Evolutionary conservation across 2,888 invertebrate species (phyloP).

Genomic region (Acleris sparsana): DNA sequence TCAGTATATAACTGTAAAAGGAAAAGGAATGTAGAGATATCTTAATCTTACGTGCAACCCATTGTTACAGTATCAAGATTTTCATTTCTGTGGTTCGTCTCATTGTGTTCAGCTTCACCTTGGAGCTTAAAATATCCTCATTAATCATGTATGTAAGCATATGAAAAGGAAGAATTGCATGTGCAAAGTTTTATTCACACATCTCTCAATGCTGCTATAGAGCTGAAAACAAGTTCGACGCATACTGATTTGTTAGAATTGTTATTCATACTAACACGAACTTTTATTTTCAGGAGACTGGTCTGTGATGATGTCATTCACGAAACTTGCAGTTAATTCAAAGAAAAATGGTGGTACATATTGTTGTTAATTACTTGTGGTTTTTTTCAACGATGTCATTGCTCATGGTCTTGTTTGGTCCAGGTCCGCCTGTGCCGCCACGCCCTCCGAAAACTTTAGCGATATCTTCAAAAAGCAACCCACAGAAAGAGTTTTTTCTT

Average conservation of each 20-base stretch:
- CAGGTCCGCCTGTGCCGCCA: constrained; percentile 85
- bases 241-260: constrained; percentile 3
- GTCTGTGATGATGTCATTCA: constrained; percentile 65
- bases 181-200: constrained; percentile 29
- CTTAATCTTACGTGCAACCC: not conserved
- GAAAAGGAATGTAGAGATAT: not conserved
- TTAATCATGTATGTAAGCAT: constrained; percentile 17
- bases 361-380: constrained; percentile 46
- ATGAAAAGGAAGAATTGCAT: constrained; percentile 24
- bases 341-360: constrained; percentile 51
- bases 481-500: constrained; percentile 54
- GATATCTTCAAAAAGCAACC: constrained; percentile 13
- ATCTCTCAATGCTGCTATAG: not conserved
- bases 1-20: too few species aligned
- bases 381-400: too few species aligned
- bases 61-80: not conserved
- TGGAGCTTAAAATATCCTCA: constrained; percentile 17
- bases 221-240: constrained; percentile 9
- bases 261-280: not conserved
- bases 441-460: constrained; percentile 90
- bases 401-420: constrained; percentile 33
- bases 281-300: constrained; percentile 59
- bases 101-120: constrained; percentile 16
- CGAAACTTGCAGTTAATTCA: constrained; percentile 56
- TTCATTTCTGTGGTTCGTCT: not conserved